Evolutionary conservation across 2,113 vertebrate genomes (phyloP).

Genomic region (Mobula birostris): DNA sequence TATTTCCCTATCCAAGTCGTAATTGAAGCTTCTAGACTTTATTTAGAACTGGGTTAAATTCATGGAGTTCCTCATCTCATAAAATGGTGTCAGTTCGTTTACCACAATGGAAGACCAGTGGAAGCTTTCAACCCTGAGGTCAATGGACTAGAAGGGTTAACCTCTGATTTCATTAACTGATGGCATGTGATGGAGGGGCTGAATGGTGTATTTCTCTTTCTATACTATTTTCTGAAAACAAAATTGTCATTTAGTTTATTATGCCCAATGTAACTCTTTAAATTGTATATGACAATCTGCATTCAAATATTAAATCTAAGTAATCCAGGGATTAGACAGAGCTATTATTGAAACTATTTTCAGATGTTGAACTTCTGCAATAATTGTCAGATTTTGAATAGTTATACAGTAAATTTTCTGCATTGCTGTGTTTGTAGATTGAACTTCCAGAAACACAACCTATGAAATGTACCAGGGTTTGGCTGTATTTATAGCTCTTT

Average conservation of each 20-base stretch:
- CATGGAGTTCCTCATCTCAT: too few species aligned
- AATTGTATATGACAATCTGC: not conserved
- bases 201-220: not conserved
- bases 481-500: conserved; percentile 19
- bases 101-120: too few species aligned
- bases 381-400: not conserved
- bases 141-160: too few species aligned
- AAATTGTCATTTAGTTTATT: not conserved
- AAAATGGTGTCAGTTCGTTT: too few species aligned
- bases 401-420: not conserved
- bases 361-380: not conserved
- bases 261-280: not conserved
- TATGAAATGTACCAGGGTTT: not conserved
- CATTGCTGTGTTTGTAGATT: not conserved
- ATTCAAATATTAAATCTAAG: not conserved
- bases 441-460: not conserved
- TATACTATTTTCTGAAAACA: not conserved
- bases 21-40: too few species aligned
- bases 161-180: not conserved
- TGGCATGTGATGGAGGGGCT: not conserved
- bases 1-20: too few species aligned
- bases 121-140: too few species aligned
- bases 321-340: not conserved
- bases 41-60: too few species aligned
- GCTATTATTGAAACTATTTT: not conserved